Evolutionary conservation across 2,797 vertebrate genomes (phyloP), one percentile per base, ranked within the genome.

Genomic region (Lagorchestes hirsutus): DNA sequence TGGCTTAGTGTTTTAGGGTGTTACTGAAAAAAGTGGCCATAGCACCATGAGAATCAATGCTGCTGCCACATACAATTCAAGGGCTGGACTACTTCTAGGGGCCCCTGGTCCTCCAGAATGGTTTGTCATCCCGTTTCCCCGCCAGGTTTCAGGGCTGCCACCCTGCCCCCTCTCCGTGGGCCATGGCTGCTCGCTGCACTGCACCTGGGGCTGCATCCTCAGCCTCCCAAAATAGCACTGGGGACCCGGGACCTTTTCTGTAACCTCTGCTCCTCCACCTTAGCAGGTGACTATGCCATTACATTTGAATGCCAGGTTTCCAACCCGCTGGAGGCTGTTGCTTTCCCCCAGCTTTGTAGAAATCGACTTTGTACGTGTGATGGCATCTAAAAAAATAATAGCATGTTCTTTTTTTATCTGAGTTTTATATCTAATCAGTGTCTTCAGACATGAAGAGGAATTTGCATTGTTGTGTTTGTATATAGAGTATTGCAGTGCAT

Each of bases 401-500:
- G 99, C 99, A 99, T 99, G 99, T 98, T 98, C 98, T 98, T 99
- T 99, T 58, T 99, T 99, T 98, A 99, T 98, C 97, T 96, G 96
- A 98, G 95, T 99, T 99, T 99, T 99, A 93, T 99, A 99, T 99
- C 98, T 99, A 99, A 98, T 99, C 96, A 97, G 24, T 98, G 98
- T 99, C 98, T 99, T 99, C 98, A 97, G 98, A 98, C 98, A 98
- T 98, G 97, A 98, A 98, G 98, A 99, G 96, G 98, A 98, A 98
- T 98, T 98, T 99, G 99, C 99, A 99, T 99, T 99, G 99, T 99
- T 99, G 98, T 99, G 98, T 99, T 99, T 99, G 99, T 99, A 99
- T 99, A 99, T 99, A 99, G 98, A 99, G 99, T 99, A 99, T 99
- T 98, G 99, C 99, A 98, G 98, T 99, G 99, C 99, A 99, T 99